Percentiles rank a stretch among this genome's conserved stretches.
Evolutionary conservation across 2,113 vertebrate species (phyloP).

Genomic region (Panurus biarmicus): DNA sequence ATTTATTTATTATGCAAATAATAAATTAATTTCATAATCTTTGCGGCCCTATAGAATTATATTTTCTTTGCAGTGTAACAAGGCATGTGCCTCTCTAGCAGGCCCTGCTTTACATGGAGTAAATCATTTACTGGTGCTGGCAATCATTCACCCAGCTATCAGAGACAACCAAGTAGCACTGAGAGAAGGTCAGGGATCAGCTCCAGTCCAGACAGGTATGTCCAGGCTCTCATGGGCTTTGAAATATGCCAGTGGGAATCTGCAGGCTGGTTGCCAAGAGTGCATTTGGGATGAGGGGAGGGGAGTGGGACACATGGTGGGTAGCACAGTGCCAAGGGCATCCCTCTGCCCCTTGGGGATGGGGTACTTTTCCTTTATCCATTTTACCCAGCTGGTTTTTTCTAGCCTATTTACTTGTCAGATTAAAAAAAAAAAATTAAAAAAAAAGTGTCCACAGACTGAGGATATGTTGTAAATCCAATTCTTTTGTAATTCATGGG

Average conservation of each 20-base stretch:
- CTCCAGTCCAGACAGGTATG: background rate
- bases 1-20: background rate
- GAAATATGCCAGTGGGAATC: background rate
- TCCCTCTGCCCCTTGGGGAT: background rate
- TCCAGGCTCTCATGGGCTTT: background rate
- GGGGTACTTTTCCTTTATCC: background rate
- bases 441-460: background rate
- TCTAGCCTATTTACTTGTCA: background rate
- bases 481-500: slow-evolving; percentile 18
- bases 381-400: background rate
- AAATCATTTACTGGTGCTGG: slow-evolving; percentile 26
- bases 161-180: background rate
- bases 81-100: background rate
- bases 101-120: background rate
- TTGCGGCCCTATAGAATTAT: background rate
- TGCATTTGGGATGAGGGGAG: background rate
- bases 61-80: background rate
- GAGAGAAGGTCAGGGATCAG: background rate
- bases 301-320: background rate
- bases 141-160: slow-evolving; percentile 31
- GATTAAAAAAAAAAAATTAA: background rate
- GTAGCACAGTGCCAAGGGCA: background rate
- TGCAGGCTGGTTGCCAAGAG: background rate
- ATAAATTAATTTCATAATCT: background rate
- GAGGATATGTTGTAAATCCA: background rate